Evolutionary conservation across 2,113 vertebrate genomes (phyloP), one percentile per base, ranked within the genome.

Genomic region (Microtus oregoni): DNA sequence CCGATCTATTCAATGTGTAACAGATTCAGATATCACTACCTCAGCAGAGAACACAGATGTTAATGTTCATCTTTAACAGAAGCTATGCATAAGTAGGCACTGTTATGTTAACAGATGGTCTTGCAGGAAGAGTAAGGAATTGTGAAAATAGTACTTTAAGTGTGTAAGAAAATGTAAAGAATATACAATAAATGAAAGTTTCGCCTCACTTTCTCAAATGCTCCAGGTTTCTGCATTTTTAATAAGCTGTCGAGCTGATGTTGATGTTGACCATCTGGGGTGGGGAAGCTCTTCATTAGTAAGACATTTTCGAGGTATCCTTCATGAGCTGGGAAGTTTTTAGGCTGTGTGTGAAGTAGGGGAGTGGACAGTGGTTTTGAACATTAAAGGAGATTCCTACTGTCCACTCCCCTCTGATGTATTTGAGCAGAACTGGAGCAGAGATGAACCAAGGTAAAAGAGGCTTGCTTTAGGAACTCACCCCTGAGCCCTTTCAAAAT

Each of bases 401-500:
- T n/a, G 44, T 26, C 26, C 7, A 22, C 24, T 55, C 24, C 1
- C 30, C 68, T 35, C 11, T 30, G 58, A 78, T 15, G 35, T 47
- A 78, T 44, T 87, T 95, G 38, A 94, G 44, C 44, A 78, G 89
- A 87, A 41, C 41, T 58, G 52, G 41, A 82, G 32, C 63, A 92
- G 22, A 78, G 22, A 13, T 93, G 17, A 87, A n/a, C n/a, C 70
- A 58, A 86, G 12, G 67, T 91, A 52, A 83, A 52, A 94, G 14
- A 52, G 10, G 10, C 86, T 47, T 87, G 61, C 75, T 77, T 81
- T 86, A 81, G 63, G 82, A 77, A 93, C 61, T 58, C 12, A 44
- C 50, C 68, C 47, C 0, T 47, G 32, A 77, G 12, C 28, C 75
- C 55, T 68, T 92, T 86, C 63, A 68, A 90, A 75, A 87, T 63